A percentile compares a stretch with the other conserved stretches of the same genome.
phyloP scores from a whole-genome alignment of 2,888 invertebrate genomes.

The Zhuqinia jingwanae region DNA sequence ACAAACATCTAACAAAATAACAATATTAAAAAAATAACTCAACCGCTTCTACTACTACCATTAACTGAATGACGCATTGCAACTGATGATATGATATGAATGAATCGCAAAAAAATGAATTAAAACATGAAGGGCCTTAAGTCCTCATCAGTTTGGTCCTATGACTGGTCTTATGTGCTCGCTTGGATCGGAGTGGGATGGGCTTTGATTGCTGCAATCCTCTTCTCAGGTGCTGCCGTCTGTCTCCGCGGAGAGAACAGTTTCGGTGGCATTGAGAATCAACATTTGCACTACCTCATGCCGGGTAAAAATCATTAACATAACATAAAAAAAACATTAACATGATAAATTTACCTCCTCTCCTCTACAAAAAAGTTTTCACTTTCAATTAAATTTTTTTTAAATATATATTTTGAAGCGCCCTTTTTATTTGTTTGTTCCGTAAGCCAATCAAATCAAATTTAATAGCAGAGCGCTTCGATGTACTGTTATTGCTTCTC shows the following conservation, averaged over 20 bases:
- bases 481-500: slow-evolving; percentile 2
- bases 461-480: too few species aligned
- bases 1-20: too few species aligned
- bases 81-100: slow-evolving; percentile 19
- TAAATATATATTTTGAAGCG: too few species aligned
- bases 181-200: slow-evolving; percentile 98
- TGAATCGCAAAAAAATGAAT: slow-evolving; percentile 32
- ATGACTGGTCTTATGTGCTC: slow-evolving; percentile 98
- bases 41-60: slow-evolving; percentile 31
- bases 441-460: too few species aligned
- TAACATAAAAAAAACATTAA: slow-evolving; percentile 78
- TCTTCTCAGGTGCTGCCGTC: slow-evolving; percentile 96
- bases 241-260: slow-evolving; percentile 91
- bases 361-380: not conserved
- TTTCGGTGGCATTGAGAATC: slow-evolving; percentile 95
- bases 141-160: slow-evolving; percentile 82
- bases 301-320: slow-evolving; percentile 87
- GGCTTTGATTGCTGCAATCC: slow-evolving; percentile 93
- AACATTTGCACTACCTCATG: slow-evolving; percentile 99
- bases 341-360: slow-evolving; percentile 75
- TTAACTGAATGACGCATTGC: slow-evolving; percentile 53
- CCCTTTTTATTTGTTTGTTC: too few species aligned
- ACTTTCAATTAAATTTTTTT: not conserved
- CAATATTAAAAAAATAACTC: slow-evolving; percentile 1
- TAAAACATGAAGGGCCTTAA: slow-evolving; percentile 71